Base-by-base conservation (phyloP, 2,888 invertebrate genomes). In the Agrilus mali region DNA sequence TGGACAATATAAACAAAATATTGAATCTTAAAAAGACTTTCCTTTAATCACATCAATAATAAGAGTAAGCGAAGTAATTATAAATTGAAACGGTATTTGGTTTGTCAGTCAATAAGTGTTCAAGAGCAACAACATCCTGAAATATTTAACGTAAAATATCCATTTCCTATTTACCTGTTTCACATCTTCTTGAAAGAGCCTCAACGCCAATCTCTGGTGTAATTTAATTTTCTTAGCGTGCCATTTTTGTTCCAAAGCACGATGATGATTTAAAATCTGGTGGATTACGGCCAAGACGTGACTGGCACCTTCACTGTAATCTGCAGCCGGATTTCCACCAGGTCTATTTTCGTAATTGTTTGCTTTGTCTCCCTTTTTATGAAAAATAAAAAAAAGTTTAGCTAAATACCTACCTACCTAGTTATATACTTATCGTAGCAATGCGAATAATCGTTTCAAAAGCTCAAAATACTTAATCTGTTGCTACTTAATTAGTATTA, bases 211-310 rank as follows among this genome's bases (percentile, higher is more conserved):
- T 52, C 93, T 74, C 68, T 96, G 96, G 66, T 96, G 96, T 45
- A 97, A 72, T 64, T 94, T 89, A 53, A 95, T 87, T 67, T 95
- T 86, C 55, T 94, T 92, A 51, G 87, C 82, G 59, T 94, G 94
- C 87, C 95, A 96, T 48, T 90, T 80, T 51, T 92, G 89, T 65
- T 96, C 96, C 34, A 96, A 71, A 7, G 90, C 84, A 42, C 95
- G 74, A 64, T 97, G 96, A 62, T 95, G 93, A 42, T 92, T 92
- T 45, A 96, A 72, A 56, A 97, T 94, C 72, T 94, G 93, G 68
- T 96, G 95, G 51, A 96, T 94, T 38, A 96, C 92, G 40, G 92
- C 92, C 50, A 96, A 72, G 40, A 96, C 95, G 68, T 96, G 95
- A 60, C 90, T 92, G 41, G 96, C 94, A 33, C 95, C 95, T 54